phyloP scores from a whole-genome alignment of 2,797 vertebrate species.

The Podarcis siculus region DNA sequence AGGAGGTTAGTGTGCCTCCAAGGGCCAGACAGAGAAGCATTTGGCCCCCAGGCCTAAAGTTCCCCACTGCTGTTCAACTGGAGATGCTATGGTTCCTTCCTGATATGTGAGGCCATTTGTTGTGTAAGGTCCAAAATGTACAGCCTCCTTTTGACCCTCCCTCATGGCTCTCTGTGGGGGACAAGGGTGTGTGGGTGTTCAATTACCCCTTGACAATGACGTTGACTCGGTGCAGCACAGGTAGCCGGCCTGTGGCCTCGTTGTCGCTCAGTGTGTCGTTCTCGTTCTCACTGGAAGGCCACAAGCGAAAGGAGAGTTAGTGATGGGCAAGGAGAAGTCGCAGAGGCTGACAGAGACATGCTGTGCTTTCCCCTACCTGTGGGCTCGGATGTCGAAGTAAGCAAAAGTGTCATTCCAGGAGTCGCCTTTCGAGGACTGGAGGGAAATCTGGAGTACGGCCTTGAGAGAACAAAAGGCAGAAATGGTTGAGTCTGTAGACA shows the following conservation, averaged over 20 bases:
- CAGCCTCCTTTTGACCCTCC: no score
- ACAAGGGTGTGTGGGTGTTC: not conserved
- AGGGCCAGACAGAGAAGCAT: no score
- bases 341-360: no score
- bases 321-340: not conserved
- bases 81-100: not conserved
- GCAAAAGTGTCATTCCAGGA: not conserved
- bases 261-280: not conserved
- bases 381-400: not conserved
- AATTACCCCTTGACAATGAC: slow-evolving; percentile 22
- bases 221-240: not conserved
- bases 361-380: not conserved
- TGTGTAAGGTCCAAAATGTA: not conserved
- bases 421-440: not conserved
- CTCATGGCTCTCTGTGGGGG: not conserved
- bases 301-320: not conserved
- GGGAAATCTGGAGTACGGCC: slow-evolving; percentile 1
- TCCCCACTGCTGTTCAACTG: no score
- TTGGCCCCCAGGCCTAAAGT: no score
- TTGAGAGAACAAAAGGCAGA: not conserved
- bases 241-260: not conserved
- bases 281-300: slow-evolving; percentile 30
- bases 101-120: not conserved
- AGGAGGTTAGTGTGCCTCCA: no score
- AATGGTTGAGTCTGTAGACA: not conserved